phyloP scores from a whole-genome alignment of 2,888 invertebrate species.

The Elmis aenea region DNA sequence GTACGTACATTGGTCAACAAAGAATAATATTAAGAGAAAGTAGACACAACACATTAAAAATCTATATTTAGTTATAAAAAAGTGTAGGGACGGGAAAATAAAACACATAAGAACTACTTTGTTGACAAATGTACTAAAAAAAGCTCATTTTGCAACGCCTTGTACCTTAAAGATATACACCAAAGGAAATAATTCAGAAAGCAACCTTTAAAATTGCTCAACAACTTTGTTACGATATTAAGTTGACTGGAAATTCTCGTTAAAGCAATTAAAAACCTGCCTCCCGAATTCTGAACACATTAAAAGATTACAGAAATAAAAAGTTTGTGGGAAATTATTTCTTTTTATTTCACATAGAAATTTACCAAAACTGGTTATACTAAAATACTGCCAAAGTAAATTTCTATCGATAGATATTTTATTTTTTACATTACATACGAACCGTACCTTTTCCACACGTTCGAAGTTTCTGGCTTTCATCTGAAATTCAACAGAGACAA shows the following conservation, averaged over 20 bases:
- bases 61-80: conserved; percentile 5
- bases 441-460: conserved; percentile 91
- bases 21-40: conserved; percentile 27
- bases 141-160: no score
- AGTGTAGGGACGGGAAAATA: conserved; percentile 15
- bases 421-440: conserved; percentile 8
- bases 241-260: no score
- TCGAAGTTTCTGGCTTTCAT: conserved; percentile 97
- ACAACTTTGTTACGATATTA: not conserved
- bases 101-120: conserved; percentile 26
- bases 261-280: conserved; percentile 31
- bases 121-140: conserved; percentile 35
- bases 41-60: conserved; percentile 26
- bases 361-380: conserved; percentile 22
- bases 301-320: conserved; percentile 32
- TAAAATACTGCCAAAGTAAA: conserved; percentile 16
- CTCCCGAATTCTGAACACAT: conserved; percentile 46
- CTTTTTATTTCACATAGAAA: conserved; percentile 18
- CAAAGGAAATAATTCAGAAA: conserved; percentile 32
- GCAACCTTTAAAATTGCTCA: conserved; percentile 25
- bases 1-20: conserved; percentile 32
- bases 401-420: conserved; percentile 15
- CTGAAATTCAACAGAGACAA: conserved; percentile 57
- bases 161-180: conserved; percentile 2
- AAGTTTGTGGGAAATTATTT: conserved; percentile 20